Base-by-base conservation (phyloP, 1,140 invertebrate genomes). In the Eriocheir sinensis region DNA sequence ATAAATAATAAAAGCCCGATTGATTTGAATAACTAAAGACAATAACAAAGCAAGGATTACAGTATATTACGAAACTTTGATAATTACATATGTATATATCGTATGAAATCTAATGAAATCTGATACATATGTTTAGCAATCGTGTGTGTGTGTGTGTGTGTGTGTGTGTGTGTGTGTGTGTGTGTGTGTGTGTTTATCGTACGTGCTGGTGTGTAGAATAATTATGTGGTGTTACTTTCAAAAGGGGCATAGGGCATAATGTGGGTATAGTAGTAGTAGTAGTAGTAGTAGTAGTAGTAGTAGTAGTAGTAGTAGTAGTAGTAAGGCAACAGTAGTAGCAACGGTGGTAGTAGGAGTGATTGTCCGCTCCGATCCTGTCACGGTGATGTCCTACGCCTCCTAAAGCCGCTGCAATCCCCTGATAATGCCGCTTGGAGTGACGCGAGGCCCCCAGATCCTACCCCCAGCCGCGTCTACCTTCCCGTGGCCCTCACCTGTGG, bases 261-360 rank as follows among this genome's bases (percentile, higher is more conserved):
- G 21, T 2, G 6, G 27, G 48, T 53, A 9, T 2, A 72, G 60
- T 72, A 72, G 60, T 72, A 72, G 60, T 72, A 72, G 60, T 72
- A 72, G 60, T 72, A 72, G 60, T 72, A 72, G 60, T 72, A 72
- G 60, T 72, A 72, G 60, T 72, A 72, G 60, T n/a, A 72, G 60
- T n/a, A 72, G 60, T n/a, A 72, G 60, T n/a, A 72, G 60, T n/a
- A 72, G 60, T n/a, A 72, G 60, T n/a, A 72, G 60, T n/a, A 72
- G 60, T 0, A 27, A n/a, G n/a, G 21, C 8, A 72, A n/a, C 27
- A n/a, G 27, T 21, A 72, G 0, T 21, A 72, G 21, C 27, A n/a
- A 72, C 17, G n/a, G 60, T n/a, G n/a, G 60, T n/a, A 8, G 60
- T 72, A n/a, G 60, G 27, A 4, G 27, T 72, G n/a, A 21, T 72